Base-by-base conservation (phyloP, 2,113 vertebrate species). In the Orycteropus afer region DNA sequence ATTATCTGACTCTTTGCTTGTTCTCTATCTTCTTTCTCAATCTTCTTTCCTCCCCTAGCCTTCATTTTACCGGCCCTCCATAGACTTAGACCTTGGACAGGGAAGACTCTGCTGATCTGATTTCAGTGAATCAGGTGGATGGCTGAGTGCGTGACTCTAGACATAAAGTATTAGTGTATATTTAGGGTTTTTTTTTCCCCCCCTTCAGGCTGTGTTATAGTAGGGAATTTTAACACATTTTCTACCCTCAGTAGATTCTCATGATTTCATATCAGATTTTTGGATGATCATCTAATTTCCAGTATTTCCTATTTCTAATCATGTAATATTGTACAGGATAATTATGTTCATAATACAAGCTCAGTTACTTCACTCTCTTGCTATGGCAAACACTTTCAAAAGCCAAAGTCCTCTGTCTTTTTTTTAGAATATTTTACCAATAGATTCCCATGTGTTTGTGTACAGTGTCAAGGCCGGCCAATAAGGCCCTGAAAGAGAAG, bases 321-420 rank as follows among this genome's bases (percentile, higher is more conserved):
- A 69, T 29, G 3, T 74, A 77, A 92, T 87, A 85, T 12, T 88
- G 0, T 69, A 86, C 7, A 74, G 29, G 90, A 71, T 77, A 83
- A 83, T 86, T 86, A 10, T 96, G 20, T 77, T 86, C 57, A 63
- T 57, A 69, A 37, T 40, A 69, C 15, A 69, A 47, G 40, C 61
- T 61, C n/a, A 78, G 20, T 49, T 74, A 94, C 65, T 86, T 86
- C 37, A 93, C 13, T 47, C 34, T 94, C 74, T 89, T 86, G 51
- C 27, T 57, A 59, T 17, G 51, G 55, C 32, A 94, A 40, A 63
- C n/a, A n/a, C 76, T 73, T 85, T 92, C 37, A 42, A 94, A 93
- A 69, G 37, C 23, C 32, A 90, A 57, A 81, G 67, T 76, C 10
- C 40, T 91, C 40, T 80, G 12, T 45, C 49, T 86, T 37, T 45